These are phyloP conservation scores for Sacculina carcini DNA, from an alignment of 2,888 invertebrate genomes.

Conservation along the genomic window DNA sequence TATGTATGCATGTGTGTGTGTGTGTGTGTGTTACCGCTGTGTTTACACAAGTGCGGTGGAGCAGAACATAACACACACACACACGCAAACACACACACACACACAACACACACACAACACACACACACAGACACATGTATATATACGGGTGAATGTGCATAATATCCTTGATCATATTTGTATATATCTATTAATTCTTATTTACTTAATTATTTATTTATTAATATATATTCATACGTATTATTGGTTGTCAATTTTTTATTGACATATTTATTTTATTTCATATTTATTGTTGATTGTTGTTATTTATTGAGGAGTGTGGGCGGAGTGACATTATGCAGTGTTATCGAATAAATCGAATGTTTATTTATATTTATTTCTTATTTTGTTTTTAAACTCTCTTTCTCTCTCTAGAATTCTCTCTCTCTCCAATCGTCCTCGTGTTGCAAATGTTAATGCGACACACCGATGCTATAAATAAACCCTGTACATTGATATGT, in stretches of 20 bases:
- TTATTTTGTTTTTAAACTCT: not conserved
- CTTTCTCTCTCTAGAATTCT: too few species aligned
- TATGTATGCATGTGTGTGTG: not conserved
- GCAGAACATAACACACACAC: not conserved
- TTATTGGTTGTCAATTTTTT: not conserved
- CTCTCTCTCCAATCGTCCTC: too few species aligned
- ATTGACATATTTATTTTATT: not conserved
- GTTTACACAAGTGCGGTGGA: not conserved
- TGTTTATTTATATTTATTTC: not conserved
- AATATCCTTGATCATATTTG: not conserved
- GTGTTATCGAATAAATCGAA: not conserved
- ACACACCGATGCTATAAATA: too few species aligned
- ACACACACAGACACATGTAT: not conserved
- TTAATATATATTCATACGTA: not conserved
- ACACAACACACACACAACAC: not conserved
- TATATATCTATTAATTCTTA: not conserved
- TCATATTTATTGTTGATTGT: too few species aligned
- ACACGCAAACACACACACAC: not conserved
- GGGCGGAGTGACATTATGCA: too few species aligned
- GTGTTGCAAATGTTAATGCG: too few species aligned
- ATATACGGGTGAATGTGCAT: not conserved
- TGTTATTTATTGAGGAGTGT: too few species aligned
- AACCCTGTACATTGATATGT: too few species aligned
- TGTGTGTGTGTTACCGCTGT: not conserved
- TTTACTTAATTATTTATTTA: not conserved